Evolutionary conservation across 2,113 vertebrate species (phyloP).

Genomic region (Archocentrus centrarchus): DNA sequence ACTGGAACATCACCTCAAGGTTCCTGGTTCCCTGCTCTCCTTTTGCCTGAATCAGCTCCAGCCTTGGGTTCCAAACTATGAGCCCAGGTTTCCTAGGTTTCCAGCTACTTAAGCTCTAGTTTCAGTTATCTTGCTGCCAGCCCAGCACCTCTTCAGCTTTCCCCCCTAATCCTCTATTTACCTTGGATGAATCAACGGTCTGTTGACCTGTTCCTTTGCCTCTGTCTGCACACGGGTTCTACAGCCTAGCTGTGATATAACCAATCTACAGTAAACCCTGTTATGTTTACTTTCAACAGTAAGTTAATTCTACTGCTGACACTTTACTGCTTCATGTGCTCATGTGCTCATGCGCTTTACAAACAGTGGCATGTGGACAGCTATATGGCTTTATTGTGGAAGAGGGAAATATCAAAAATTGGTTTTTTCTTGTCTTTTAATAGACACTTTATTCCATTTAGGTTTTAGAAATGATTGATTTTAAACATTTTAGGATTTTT

Average conservation of each 20-base stretch:
- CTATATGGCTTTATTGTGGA: not conserved
- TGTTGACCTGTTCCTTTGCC: conserved; percentile 3
- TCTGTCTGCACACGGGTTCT: not conserved
- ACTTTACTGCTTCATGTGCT: not conserved
- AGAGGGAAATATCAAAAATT: not conserved
- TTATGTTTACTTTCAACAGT: not conserved
- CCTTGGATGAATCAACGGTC: not conserved
- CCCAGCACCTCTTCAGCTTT: not conserved
- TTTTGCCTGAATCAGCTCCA: not conserved
- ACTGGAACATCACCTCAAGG: not conserved
- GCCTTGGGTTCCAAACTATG: not conserved
- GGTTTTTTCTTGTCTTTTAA: not conserved
- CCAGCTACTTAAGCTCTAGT: not conserved
- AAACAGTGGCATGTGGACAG: not conserved
- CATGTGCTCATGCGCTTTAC: not conserved
- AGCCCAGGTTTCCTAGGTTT: not conserved
- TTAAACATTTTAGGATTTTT: not conserved
- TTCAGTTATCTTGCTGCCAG: conserved; percentile 1
- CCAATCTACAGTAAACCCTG: not conserved
- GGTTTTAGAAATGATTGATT: not conserved
- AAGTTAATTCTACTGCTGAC: not conserved
- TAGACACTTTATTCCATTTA: not conserved
- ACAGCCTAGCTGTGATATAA: not conserved
- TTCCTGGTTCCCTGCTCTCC: not conserved
- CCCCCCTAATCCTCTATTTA: conserved; percentile 9